Evolutionary conservation across 2,888 invertebrate species (phyloP), one percentile per base, ranked within the genome.

Genomic region (Lithophane ornitopus): DNA sequence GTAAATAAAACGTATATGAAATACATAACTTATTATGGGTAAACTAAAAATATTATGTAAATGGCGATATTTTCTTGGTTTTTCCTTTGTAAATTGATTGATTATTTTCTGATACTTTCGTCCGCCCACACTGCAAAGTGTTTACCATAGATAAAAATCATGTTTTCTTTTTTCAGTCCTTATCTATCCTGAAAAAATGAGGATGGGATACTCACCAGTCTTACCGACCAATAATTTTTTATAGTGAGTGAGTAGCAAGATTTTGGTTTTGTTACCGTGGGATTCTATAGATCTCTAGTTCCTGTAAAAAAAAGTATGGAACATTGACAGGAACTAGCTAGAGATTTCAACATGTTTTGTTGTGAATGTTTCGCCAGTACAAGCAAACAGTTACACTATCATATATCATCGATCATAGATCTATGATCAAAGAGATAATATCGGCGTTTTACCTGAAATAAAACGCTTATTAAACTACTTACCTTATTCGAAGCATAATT

Each of bases 111-210:
- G 67, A 77, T 81, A 84, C 79, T 86, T 85, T 85, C 79, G 80
- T 84, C 84, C 88, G 89, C 88, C 87, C 89, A 87, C 88, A 88
- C 84, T 78, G 86, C 85, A 85, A 87, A 85, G 83, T 85, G 78
- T 68, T 80, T 86, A 71, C 76, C 85, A 81, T 65, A 81, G 85
- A 85, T 80, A 79, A 74, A 49, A 68, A 63, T 63, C 14, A 54
- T 28, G 26, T 78, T 54, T 44, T 61, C 12, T 26, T 3, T 52
- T 34, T 54, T 61, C 54, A 63, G 9, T 39, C 11, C 9, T 6
- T 39, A 14, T n/a, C 9, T 39, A 14, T n/a, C 26, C n/a, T 49
- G 26, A 63, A 62, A 63, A 56, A 26, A 28, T 26, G 54, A 19
- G 41, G 61, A 58, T 59, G 77, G 46, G 52, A 82, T 70, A 19